Conservation (phyloP, 2,113 vertebrate genomes). For the Aptenodytes forsteri region DNA sequence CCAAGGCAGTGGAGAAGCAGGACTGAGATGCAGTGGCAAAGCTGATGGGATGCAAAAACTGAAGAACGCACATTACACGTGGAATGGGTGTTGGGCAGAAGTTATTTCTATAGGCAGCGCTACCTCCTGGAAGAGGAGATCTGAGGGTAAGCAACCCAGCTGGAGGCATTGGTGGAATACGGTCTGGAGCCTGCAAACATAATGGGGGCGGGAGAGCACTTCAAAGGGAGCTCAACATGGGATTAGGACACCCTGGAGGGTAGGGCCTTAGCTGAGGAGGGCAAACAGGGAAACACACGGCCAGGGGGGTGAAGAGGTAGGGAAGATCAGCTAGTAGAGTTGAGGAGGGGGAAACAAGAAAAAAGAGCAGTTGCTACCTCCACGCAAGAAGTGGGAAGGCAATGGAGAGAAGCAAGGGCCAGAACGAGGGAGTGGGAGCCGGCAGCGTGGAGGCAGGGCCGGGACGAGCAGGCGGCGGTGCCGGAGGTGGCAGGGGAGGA, state of each 20-base stretch:
- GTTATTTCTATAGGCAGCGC: not conserved
- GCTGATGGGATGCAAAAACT: not conserved
- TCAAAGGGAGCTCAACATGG: not conserved
- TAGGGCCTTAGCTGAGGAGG: not conserved
- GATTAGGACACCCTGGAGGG: not conserved
- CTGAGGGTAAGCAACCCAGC: not conserved
- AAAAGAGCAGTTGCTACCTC: not conserved
- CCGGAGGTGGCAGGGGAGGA: not conserved
- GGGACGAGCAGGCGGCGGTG: not conserved
- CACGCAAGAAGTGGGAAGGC: not conserved
- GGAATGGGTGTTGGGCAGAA: not conserved
- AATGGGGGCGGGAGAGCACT: not conserved
- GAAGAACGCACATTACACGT: not conserved
- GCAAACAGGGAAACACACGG: not conserved
- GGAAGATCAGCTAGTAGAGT: not conserved
- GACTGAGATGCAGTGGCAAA: not conserved
- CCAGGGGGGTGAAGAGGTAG: not conserved
- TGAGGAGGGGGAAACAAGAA: rapidly evolving
- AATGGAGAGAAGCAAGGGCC: not conserved
- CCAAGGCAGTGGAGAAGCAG: not conserved
- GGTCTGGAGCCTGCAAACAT: not conserved
- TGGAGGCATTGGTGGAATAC: not conserved
- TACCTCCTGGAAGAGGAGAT: not conserved
- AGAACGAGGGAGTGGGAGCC: rapidly evolving
- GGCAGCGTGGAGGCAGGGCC: not conserved